These are phyloP conservation scores for Caenorhabditis imperialis DNA, from an alignment of 2,888 invertebrate genomes.

Conservation along the genomic window DNA sequence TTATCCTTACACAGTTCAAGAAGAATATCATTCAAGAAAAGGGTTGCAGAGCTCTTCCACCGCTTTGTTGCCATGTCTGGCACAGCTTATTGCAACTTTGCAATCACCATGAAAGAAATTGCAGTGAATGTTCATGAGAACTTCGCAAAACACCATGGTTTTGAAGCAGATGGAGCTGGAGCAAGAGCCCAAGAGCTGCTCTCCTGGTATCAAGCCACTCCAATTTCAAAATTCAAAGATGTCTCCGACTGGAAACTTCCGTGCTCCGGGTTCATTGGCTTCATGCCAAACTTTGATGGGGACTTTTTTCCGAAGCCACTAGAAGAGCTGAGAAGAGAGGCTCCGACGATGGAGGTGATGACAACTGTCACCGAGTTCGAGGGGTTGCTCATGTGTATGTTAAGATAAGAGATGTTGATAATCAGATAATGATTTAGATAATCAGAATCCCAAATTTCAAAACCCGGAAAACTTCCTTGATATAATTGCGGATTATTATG, in stretches of 20 bases:
- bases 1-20: too few relatives aligned
- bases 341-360: slow-evolving; percentile 53
- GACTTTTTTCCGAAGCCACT: too few relatives aligned
- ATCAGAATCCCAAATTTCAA: too few relatives aligned
- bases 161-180: too few relatives aligned
- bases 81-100: slow-evolving; percentile 51
- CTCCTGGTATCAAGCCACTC: slow-evolving; percentile 33
- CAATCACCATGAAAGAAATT: slow-evolving; percentile 22
- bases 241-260: too few relatives aligned
- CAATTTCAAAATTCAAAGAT: slow-evolving; percentile 12
- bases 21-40: too few relatives aligned
- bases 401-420: too few relatives aligned
- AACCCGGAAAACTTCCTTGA: too few relatives aligned
- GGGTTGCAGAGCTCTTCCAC: slow-evolving; percentile 26
- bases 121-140: slow-evolving; percentile 34
- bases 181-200: slow-evolving; percentile 28
- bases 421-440: too few relatives aligned
- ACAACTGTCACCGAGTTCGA: slow-evolving; percentile 56
- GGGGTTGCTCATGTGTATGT: too few relatives aligned
- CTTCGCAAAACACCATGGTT: slow-evolving; percentile 52
- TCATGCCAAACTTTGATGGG: slow-evolving; percentile 62
- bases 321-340: slow-evolving; percentile 52
- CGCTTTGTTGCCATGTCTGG: slow-evolving; percentile 46
- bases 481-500: too few relatives aligned
- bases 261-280: too few relatives aligned